phyloP scores from a whole-genome alignment of 2,797 vertebrate genomes.

The Gephyroberyx darwinii region DNA sequence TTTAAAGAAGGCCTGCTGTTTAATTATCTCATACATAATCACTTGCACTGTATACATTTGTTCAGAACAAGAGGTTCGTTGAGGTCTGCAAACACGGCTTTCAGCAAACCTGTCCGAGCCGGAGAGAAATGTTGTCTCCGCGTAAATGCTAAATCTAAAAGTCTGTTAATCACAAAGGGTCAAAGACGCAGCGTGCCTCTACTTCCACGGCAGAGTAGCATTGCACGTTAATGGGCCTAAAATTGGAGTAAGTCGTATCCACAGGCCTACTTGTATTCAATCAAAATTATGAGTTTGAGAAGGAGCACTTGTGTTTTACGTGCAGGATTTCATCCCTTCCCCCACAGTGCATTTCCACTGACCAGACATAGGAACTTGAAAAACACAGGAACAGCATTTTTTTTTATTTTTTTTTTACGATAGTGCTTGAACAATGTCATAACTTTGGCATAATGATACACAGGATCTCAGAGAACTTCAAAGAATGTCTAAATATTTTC shows the following conservation, averaged over 20 bases:
- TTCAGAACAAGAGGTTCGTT: constrained; percentile 72
- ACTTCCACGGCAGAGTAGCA: constrained; percentile 38
- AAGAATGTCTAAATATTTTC: constrained; percentile 31
- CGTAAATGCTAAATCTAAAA: constrained; percentile 65
- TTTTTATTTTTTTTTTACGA: neutral
- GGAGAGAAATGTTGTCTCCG: constrained; percentile 67
- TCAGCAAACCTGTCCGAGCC: constrained; percentile 69
- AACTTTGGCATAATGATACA: constrained; percentile 19
- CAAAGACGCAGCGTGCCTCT: constrained; percentile 54
- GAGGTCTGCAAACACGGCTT: constrained; percentile 71
- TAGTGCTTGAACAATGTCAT: constrained; percentile 27
- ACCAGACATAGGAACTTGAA: constrained; percentile 14
- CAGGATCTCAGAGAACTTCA: constrained; percentile 16
- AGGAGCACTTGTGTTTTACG: constrained; percentile 26
- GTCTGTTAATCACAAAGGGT: constrained; percentile 64
- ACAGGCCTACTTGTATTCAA: constrained; percentile 28
- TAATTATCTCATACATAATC: constrained; percentile 81
- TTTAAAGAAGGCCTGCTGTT: constrained; percentile 77
- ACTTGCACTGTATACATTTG: constrained; percentile 77
- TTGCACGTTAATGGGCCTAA: constrained; percentile 42
- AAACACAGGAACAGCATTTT: constrained; percentile 3
- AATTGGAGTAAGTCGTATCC: constrained; percentile 40
- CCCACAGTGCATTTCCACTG: constrained; percentile 31
- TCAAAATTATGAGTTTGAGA: constrained; percentile 25
- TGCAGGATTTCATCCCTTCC: constrained; percentile 47